Conservation (phyloP, 2,888 invertebrate genomes). For the Eupeodes latifasciatus region DNA sequence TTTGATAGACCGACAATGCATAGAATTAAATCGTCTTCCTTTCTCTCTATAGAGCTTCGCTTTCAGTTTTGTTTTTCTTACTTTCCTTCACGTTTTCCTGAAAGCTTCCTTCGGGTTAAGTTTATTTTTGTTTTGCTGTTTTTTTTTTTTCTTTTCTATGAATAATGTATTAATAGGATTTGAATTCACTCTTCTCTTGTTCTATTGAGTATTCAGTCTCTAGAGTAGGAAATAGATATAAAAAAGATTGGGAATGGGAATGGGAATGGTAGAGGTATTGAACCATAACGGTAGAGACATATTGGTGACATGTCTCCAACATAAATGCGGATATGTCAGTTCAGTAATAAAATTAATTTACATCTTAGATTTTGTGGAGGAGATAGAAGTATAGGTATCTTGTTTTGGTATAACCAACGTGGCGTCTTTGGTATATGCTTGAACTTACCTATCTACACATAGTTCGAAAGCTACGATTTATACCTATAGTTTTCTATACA, state of each 20-base stretch:
- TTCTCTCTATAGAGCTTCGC: constrained; percentile 4
- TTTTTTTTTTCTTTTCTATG: constrained; percentile 38
- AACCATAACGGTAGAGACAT: constrained; percentile 21
- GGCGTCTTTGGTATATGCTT: neutral
- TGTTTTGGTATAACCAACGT: neutral
- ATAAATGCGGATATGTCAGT: constrained; percentile 54
- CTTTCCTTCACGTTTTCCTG: constrained; percentile 4
- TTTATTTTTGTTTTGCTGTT: neutral
- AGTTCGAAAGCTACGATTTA: neutral
- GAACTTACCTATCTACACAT: neutral
- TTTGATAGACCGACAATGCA: constrained; percentile 75
- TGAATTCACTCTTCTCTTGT: constrained; percentile 26
- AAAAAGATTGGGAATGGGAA: neutral
- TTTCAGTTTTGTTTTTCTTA: neutral
- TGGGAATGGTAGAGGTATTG: neutral
- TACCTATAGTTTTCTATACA: too few species aligned
- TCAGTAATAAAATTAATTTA: constrained; percentile 69
- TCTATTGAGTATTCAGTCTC: constrained; percentile 22
- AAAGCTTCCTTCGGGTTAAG: constrained; percentile 3
- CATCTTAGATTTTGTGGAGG: constrained; percentile 29
- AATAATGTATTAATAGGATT: constrained; percentile 70
- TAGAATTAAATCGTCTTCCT: constrained; percentile 60
- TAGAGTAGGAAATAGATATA: neutral
- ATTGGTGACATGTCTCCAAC: constrained; percentile 49
- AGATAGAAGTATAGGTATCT: neutral